Evolutionary conservation across 2,797 vertebrate species (phyloP).

Genomic region (Heteromormyrus szaboi): DNA sequence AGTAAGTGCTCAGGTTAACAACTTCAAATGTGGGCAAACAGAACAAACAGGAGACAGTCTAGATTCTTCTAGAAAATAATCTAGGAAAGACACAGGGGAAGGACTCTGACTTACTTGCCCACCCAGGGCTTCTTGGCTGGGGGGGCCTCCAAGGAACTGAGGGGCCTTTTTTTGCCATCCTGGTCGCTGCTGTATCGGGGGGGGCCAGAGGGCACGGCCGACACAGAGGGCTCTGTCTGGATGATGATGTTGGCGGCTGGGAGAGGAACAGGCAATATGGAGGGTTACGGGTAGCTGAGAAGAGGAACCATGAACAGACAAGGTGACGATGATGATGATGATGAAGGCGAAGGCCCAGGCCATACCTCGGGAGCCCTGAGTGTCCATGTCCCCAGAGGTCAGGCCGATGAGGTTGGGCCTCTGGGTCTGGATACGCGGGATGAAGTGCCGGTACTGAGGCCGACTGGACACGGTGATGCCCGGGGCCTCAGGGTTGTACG

Average conservation of each 20-base stretch:
- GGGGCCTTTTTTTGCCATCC: constrained; percentile 79
- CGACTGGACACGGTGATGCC: constrained; percentile 84
- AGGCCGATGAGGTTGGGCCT: constrained; percentile 94
- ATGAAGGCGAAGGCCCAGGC: neutral
- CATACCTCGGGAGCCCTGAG: constrained; percentile 83
- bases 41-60: neutral
- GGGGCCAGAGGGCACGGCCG: constrained; percentile 65
- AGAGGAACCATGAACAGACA: neutral
- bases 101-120: constrained; percentile 73
- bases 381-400: constrained; percentile 75
- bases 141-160: constrained; percentile 73
- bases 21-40: neutral
- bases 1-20: neutral
- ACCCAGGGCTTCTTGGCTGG: constrained; percentile 86
- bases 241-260: constrained; percentile 96
- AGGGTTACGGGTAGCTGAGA: neutral
- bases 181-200: constrained; percentile 79
- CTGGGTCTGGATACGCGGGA: constrained; percentile 88
- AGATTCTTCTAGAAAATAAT: neutral
- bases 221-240: constrained; percentile 81
- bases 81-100: neutral
- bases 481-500: constrained; percentile 96
- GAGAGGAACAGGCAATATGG: neutral
- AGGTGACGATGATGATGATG: neutral
- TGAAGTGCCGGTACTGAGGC: constrained; percentile 88